Evolutionary conservation across 2,888 invertebrate genomes (phyloP).

Genomic region (Acleris sparsana): DNA sequence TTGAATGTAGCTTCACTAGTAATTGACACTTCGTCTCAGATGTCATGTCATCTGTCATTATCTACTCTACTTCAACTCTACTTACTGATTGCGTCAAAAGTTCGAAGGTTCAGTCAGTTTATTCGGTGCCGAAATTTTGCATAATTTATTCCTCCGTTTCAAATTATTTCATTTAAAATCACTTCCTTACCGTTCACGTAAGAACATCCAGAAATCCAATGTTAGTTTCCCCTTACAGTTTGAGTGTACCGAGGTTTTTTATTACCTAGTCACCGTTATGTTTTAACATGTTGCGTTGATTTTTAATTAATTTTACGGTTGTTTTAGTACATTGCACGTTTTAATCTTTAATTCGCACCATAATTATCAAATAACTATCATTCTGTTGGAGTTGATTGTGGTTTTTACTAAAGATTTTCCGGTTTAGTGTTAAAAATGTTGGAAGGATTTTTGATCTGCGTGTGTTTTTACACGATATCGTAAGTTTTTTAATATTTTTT

Average conservation of each 20-base stretch:
- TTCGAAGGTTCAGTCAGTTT: constrained; percentile 52
- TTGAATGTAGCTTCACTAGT: too few species aligned
- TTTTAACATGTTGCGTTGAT: constrained; percentile 10
- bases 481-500: constrained; percentile 54
- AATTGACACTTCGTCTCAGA: neutral
- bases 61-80: too few species aligned
- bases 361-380: constrained; percentile 9
- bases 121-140: constrained; percentile 27
- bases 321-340: constrained; percentile 40
- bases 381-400: constrained; percentile 31
- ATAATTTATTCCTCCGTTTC: constrained; percentile 16
- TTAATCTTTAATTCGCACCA: constrained; percentile 17
- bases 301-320: constrained; percentile 32
- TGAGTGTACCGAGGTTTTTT: constrained; percentile 18
- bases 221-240: constrained; percentile 27
- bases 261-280: constrained; percentile 4
- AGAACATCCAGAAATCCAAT: constrained; percentile 24
- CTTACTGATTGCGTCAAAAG: constrained; percentile 48
- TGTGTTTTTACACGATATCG: constrained; percentile 59
- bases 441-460: constrained; percentile 58
- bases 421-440: constrained; percentile 47
- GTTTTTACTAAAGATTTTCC: constrained; percentile 32
- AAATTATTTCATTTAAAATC: constrained; percentile 9
- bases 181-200: constrained; percentile 10
- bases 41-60: constrained; percentile 7